Evolutionary conservation across 2,888 invertebrate species (phyloP), one percentile per base, ranked within the genome.

Genomic region (Hartigia nigra): DNA sequence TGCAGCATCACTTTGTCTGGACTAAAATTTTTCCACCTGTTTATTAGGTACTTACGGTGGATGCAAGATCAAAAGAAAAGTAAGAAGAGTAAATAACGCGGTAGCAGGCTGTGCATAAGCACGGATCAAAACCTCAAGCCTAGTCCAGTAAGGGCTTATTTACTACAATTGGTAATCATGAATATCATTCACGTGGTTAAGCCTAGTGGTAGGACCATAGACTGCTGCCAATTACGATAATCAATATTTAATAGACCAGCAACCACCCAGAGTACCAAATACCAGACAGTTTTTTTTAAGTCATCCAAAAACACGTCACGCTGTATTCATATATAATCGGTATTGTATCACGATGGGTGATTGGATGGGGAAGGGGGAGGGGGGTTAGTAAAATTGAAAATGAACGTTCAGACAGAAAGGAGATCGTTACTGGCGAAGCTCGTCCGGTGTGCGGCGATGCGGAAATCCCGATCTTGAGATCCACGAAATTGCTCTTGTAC

Each of bases 181-280:
- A 86, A 87, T 87, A 84, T 80, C 82, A 76, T 75, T 77, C 72
- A 74, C 77, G 78, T 78, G 77, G 70, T 78, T 69, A 34, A 55
- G 23, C 55, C 9, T 78, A 77, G 78, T 74, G 76, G 75, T 77
- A 78, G 23, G 76, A 79, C 81, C 78, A 76, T 79, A 72, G 72
- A 34, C 72, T 31, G 79, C 79, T 82, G 84, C 87, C 88, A 87
- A 88, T 88, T 88, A 88, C 84, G 83, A 83, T 88, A 88, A 88
- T 88, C 88, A 87, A 88, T 87, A 85, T 86, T 87, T 86, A 86
- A 86, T 84, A 23, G 2, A 23, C 2, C 23, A 55, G 23, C 9
- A 55, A 9, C 55, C 23, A 55, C 55, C 23, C 23, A 23, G 55
- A 55, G 23, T 55, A 55, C 55, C 55, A 23, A 23, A 9, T 55